These are phyloP conservation scores for Podargus strigoides DNA, from an alignment of 2,797 vertebrate species.

Conservation along the genomic window DNA sequence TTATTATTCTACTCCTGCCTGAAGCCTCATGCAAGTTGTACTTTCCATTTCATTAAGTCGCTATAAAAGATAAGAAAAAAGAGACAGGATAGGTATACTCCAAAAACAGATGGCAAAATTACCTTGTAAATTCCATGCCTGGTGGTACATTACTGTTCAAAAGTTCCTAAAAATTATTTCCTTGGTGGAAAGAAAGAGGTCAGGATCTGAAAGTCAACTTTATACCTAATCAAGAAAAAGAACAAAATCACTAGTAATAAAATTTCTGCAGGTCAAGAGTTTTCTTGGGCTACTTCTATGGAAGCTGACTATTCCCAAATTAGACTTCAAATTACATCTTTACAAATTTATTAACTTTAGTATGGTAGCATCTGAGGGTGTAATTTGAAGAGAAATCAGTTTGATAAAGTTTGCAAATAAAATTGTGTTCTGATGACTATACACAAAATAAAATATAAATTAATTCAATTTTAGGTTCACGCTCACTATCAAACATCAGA, in stretches of 20 bases:
- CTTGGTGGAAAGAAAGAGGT: neutral
- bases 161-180: neutral
- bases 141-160: neutral
- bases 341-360: slow-evolving; percentile 15
- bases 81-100: neutral
- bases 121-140: neutral
- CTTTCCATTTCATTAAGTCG: neutral
- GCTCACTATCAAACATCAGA: neutral
- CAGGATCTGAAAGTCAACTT: neutral
- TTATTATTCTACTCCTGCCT: neutral
- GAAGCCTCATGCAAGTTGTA: neutral
- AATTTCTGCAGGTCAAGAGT: slow-evolving; percentile 16
- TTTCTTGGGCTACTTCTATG: neutral
- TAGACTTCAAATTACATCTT: slow-evolving; percentile 24
- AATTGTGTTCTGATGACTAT: neutral
- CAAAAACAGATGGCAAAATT: neutral
- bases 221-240: neutral
- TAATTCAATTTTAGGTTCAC: neutral
- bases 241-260: neutral
- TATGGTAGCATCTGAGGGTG: neutral
- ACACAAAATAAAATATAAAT: neutral
- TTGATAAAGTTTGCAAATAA: neutral
- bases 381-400: slow-evolving; percentile 3
- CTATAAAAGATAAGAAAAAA: neutral
- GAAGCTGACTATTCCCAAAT: neutral